phyloP scores from a whole-genome alignment of 2,113 vertebrate species.

The Urocynchramus pylzowi region DNA sequence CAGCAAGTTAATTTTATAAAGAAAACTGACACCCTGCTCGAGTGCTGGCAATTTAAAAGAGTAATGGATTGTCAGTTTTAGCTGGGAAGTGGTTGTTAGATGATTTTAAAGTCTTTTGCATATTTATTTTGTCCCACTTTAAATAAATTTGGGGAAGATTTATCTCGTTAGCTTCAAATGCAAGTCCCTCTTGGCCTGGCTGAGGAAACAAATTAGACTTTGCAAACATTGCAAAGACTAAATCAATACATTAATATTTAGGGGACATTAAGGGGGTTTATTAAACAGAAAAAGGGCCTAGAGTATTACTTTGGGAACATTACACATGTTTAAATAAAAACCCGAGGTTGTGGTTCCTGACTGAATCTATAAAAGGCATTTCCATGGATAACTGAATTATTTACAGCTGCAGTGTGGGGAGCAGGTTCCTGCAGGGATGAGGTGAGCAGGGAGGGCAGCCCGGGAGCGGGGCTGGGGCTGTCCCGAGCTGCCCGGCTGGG shows the following conservation, averaged over 20 bases:
- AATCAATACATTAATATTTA: conserved; percentile 77
- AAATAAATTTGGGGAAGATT: conserved; percentile 71
- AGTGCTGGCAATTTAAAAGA: conserved; percentile 59
- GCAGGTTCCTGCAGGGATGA: rapidly evolving
- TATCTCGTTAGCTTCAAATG: conserved; percentile 72
- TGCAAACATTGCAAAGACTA: conserved; percentile 63
- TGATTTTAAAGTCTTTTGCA: conserved; percentile 67
- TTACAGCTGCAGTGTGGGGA: rapidly evolving
- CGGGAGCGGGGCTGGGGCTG: neutral
- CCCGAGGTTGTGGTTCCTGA: conserved; percentile 11
- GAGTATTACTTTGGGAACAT: conserved; percentile 58
- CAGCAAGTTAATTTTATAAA: conserved; percentile 52
- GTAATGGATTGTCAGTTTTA: conserved; percentile 69
- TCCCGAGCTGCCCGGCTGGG: too few species aligned
- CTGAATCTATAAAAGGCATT: conserved; percentile 21
- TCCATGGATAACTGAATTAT: neutral
- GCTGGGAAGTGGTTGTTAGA: conserved; percentile 57
- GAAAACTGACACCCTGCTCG: conserved; percentile 31
- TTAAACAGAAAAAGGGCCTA: conserved; percentile 63
- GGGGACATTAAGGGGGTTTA: conserved; percentile 68
- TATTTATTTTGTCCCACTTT: conserved; percentile 75
- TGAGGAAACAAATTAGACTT: conserved; percentile 76
- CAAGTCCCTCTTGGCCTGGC: conserved; percentile 66
- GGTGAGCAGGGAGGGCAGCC: neutral
- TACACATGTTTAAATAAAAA: conserved; percentile 56